A percentile compares a stretch with the other conserved stretches of the same genome.
These are phyloP conservation scores for Scytalopus superciliaris DNA, from an alignment of 2,113 vertebrate genomes.

Conservation along the genomic window DNA sequence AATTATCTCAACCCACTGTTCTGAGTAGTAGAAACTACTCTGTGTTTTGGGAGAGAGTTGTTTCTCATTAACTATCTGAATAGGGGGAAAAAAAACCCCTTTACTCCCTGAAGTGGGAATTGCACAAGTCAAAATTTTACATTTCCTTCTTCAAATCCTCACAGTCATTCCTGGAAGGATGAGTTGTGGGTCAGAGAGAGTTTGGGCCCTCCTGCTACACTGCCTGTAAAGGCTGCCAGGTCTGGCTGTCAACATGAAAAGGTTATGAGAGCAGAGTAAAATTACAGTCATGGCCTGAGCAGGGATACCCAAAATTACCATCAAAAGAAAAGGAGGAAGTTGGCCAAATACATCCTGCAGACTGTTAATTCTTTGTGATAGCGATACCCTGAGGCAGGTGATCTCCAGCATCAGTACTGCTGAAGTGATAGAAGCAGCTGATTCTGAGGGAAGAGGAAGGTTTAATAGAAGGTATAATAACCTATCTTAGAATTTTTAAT, in stretches of 20 bases:
- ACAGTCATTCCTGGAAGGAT: neutral
- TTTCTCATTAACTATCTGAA: neutral
- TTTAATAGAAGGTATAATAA: neutral
- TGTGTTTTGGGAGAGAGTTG: neutral
- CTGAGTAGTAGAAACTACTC: neutral
- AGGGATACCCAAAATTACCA: neutral
- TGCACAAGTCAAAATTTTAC: neutral
- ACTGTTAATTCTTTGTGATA: neutral
- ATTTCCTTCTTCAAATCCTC: neutral
- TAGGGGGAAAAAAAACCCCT: neutral
- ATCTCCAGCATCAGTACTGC: neutral
- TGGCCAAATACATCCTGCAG: neutral
- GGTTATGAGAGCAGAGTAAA: neutral
- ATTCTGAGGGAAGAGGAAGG: neutral
- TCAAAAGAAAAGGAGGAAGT: neutral
- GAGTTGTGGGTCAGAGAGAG: neutral
- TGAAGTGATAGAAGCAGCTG: neutral
- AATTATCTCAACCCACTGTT: neutral
- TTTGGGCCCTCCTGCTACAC: neutral
- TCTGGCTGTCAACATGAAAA: neutral
- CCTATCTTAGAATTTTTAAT: constrained; percentile 22
- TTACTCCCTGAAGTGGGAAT: neutral
- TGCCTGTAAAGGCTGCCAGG: neutral
- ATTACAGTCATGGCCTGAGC: neutral
- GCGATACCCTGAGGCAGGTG: neutral